A percentile compares a stretch with the other conserved stretches of the same genome.
Conservation (phyloP, 2,113 vertebrate species). For the Emydocephalus ijimae region DNA sequence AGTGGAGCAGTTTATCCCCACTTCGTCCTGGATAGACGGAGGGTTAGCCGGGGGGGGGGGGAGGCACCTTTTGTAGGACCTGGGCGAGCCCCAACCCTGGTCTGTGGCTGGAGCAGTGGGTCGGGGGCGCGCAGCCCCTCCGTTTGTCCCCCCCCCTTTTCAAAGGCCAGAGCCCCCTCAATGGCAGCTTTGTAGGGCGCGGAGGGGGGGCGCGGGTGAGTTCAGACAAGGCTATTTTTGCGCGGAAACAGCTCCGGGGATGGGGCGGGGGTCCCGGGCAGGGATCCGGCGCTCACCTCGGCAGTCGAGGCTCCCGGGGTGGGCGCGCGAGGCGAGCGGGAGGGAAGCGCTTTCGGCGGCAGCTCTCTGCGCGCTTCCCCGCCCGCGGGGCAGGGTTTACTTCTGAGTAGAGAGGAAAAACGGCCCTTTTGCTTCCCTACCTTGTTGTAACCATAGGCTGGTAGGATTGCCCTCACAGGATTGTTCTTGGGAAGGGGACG, state of each 20-base stretch:
- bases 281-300: background rate
- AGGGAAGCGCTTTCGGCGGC: background rate
- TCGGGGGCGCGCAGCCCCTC: background rate
- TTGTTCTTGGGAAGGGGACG: background rate
- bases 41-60: background rate
- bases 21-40: background rate
- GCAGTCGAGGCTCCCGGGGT: background rate
- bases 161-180: background rate
- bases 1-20: background rate
- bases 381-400: background rate
- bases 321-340: background rate
- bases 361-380: background rate
- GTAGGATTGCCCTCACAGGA: background rate
- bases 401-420: background rate
- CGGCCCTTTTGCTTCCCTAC: background rate
- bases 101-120: background rate
- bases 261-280: background rate
- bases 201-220: too few species aligned
- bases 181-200: background rate
- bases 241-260: background rate
- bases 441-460: background rate
- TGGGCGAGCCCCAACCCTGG: background rate
- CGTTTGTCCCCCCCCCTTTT: background rate
- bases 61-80: background rate
- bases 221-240: background rate